Base-by-base conservation (phyloP, 2,888 invertebrate genomes). In the Phaonia tiefii region DNA sequence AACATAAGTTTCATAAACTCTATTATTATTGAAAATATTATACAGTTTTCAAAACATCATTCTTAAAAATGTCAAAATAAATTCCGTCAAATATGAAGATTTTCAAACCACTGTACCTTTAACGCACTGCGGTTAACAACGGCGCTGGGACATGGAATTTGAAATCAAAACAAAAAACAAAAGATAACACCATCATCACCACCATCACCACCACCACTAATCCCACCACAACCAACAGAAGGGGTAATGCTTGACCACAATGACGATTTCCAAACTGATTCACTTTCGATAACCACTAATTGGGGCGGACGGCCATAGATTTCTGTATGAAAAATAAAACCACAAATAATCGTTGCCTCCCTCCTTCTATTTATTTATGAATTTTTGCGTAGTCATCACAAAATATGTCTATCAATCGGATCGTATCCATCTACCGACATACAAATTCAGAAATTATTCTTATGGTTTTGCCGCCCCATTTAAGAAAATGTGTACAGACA, bases 351-450 rank as follows among this genome's bases (percentile, higher is more conserved):
- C 31, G 8, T 60, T 56, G 25, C 7, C 20, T 39, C 37, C 39
- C 10, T 15, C 39, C 39, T 60, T 1, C 42, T 63, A 42, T 42
- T 63, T 60, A 42, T 11, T 20, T 42, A 63, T 22, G 17, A 22
- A 63, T 42, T 63, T 63, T 63, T 39, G 63, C 39, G 11, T 15
- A 58, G 63, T 63, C 63, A 63, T 63, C 63, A 63, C 10, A 63
- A 63, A 39, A 31, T 31, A 31, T 31, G 31, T 31, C 31, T 31
- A 8, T 31, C 26, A 26, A 20, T 56, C 7, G 20, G 51, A 51
- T 22, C 17, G 4, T 51, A 22, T n/a, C 22, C 2, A 51, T 22
- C 2, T 11, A 10, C 17, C 11, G 20, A 22, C 22, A 37, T 37
- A 37, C 37, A 37, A 4, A 10, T 37, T 7, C 37, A 37, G 10